These are phyloP conservation scores for Eupelmus urozonus DNA, from an alignment of 2,888 invertebrate genomes.

Conservation along the genomic window DNA sequence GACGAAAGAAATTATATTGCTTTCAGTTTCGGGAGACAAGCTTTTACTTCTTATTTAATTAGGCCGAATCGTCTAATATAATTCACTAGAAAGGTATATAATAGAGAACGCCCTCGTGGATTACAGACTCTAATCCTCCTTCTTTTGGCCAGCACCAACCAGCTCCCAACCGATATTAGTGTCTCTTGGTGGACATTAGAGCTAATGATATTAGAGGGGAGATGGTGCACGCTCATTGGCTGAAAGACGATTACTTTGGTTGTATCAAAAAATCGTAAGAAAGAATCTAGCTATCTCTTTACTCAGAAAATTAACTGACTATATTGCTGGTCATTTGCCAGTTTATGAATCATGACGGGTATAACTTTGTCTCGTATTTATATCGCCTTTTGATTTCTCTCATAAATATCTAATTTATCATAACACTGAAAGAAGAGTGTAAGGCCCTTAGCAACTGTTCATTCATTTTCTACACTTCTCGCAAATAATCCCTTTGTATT, in stretches of 20 bases:
- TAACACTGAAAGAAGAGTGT: too few species aligned
- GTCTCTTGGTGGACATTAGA: slow-evolving; percentile 53
- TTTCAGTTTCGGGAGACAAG: slow-evolving; percentile 7
- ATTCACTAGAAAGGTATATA: slow-evolving; percentile 22
- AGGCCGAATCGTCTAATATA: slow-evolving; percentile 55
- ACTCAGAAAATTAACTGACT: slow-evolving; percentile 9
- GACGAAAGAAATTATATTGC: slow-evolving; percentile 31
- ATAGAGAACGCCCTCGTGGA: slow-evolving; percentile 44
- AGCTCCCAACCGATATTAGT: slow-evolving; percentile 48
- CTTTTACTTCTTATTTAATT: slow-evolving; percentile 58
- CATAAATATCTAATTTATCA: too few species aligned
- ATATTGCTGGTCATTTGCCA: too few species aligned
- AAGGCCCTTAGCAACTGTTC: too few species aligned
- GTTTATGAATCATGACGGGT: slow-evolving; percentile 40
- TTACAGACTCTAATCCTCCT: slow-evolving; percentile 49
- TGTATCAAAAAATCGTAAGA: slow-evolving; percentile 17
- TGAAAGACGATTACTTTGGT: slow-evolving; percentile 50
- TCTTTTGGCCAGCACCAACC: slow-evolving; percentile 29
- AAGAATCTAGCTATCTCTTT: slow-evolving; percentile 13
- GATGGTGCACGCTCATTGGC: slow-evolving; percentile 25
- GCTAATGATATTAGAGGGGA: slow-evolving; percentile 37
- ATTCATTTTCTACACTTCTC: too few species aligned
- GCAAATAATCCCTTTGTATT: too few species aligned
- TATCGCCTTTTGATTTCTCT: neutral
- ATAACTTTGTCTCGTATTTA: too few species aligned